Conservation (phyloP, 2,888 invertebrate genomes). For the Agrotis puta region DNA sequence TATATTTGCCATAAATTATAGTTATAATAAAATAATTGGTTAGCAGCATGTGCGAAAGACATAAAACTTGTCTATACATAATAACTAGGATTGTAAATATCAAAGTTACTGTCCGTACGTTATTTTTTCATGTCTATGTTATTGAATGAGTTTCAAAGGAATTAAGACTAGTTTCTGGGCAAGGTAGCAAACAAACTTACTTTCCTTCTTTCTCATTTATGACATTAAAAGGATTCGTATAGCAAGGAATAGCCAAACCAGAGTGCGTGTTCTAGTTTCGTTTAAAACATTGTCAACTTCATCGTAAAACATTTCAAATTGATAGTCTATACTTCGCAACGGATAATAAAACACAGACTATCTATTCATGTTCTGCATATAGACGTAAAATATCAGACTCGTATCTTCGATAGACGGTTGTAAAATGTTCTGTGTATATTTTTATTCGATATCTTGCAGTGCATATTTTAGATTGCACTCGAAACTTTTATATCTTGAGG, state of each 20-base stretch:
- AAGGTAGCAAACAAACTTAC: too few relatives aligned
- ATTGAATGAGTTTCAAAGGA: background rate
- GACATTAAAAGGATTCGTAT: too few relatives aligned
- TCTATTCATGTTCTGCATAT: slow-evolving; percentile 10
- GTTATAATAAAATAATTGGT: slow-evolving; percentile 7
- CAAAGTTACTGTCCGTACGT: background rate
- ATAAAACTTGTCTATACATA: slow-evolving; percentile 12
- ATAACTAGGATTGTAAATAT: background rate
- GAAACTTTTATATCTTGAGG: background rate
- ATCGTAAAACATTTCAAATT: slow-evolving; percentile 39
- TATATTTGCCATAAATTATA: slow-evolving; percentile 13
- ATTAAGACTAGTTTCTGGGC: too few relatives aligned
- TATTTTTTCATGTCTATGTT: too few relatives aligned
- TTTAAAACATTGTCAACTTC: slow-evolving; percentile 25
- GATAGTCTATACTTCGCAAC: slow-evolving; percentile 26
- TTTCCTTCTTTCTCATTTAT: too few relatives aligned
- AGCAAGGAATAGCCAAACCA: too few relatives aligned
- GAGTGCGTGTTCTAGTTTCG: background rate
- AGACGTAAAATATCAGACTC: slow-evolving; percentile 17
- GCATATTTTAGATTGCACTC: slow-evolving; percentile 17
- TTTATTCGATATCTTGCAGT: slow-evolving; percentile 3
- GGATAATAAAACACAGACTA: slow-evolving; percentile 36
- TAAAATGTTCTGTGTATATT: slow-evolving; percentile 8
- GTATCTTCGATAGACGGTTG: slow-evolving; percentile 2
- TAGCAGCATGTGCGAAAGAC: slow-evolving; percentile 1